phyloP scores from a whole-genome alignment of 2,888 invertebrate species.

The Globia sparganii region DNA sequence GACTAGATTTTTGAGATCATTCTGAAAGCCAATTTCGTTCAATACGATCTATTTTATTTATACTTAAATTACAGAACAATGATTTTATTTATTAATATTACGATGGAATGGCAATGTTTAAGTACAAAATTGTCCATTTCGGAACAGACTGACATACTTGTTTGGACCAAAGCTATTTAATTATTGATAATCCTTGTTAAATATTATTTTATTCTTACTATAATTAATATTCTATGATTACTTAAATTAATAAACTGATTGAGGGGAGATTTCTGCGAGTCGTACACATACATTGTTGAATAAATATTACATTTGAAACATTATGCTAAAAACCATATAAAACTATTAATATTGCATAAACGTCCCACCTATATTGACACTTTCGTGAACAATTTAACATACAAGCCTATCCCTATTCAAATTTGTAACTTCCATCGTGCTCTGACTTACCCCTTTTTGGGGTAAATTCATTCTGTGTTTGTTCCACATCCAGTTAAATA shows the following conservation, averaged over 20 bases:
- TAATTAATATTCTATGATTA: slow-evolving; percentile 7
- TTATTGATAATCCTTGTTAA: slow-evolving; percentile 24
- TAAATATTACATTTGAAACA: slow-evolving; percentile 31
- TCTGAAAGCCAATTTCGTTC: slow-evolving; percentile 78
- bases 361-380: slow-evolving; percentile 84
- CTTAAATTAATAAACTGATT: slow-evolving; percentile 20
- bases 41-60: slow-evolving; percentile 37
- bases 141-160: background rate
- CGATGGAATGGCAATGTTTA: slow-evolving; percentile 11
- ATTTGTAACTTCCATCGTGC: slow-evolving; percentile 90
- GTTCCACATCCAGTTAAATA: slow-evolving; percentile 68
- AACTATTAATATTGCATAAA: slow-evolving; percentile 85
- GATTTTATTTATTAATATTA: slow-evolving; percentile 35
- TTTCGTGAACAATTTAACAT: slow-evolving; percentile 73
- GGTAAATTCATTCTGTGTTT: slow-evolving; percentile 77
- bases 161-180: slow-evolving; percentile 1
- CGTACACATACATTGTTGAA: slow-evolving; percentile 12
- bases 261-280: slow-evolving; percentile 16
- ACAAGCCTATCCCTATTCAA: slow-evolving; percentile 84
- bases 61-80: slow-evolving; percentile 26
- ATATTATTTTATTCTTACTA: background rate
- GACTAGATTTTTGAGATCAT: slow-evolving; percentile 83
- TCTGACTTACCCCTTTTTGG: slow-evolving; percentile 80
- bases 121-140: slow-evolving; percentile 2
- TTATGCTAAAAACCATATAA: slow-evolving; percentile 63